A percentile compares a stretch with the other conserved stretches of the same genome.
Conservation (phyloP, 2,797 vertebrate species). For the Halcyon leucocephala region DNA sequence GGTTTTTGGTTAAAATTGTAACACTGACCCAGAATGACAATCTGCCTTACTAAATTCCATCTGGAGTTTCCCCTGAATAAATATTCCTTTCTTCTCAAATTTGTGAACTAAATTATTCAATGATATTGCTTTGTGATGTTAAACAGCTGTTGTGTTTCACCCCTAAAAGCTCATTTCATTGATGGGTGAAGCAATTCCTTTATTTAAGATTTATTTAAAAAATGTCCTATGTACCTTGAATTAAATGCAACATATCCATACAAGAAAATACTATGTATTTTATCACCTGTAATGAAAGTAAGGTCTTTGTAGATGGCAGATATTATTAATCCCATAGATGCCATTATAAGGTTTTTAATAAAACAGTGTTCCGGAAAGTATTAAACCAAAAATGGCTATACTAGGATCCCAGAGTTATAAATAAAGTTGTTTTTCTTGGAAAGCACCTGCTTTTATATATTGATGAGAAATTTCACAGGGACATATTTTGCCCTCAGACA, state of each 20-base stretch:
- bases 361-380: background rate
- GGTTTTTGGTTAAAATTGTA: background rate
- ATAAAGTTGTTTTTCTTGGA: constrained; percentile 1
- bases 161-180: constrained; percentile 22
- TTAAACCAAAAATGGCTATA: background rate
- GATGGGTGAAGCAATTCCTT: background rate
- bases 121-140: constrained; percentile 54
- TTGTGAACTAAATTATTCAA: constrained; percentile 65
- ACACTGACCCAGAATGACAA: constrained; percentile 2
- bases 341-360: constrained; percentile 7
- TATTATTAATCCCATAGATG: constrained; percentile 15
- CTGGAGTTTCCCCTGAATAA: constrained; percentile 49
- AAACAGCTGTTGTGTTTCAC: constrained; percentile 58
- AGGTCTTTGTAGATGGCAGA: background rate
- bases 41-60: constrained; percentile 46
- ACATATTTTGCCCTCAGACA: background rate
- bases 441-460: background rate
- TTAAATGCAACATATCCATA: background rate
- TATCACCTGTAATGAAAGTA: constrained; percentile 7
- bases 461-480: background rate
- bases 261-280: background rate
- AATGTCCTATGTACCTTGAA: background rate
- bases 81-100: constrained; percentile 46
- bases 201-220: constrained; percentile 8
- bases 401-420: background rate